Base-by-base conservation (phyloP, 2,113 vertebrate species). In the Pteropus alecto region DNA sequence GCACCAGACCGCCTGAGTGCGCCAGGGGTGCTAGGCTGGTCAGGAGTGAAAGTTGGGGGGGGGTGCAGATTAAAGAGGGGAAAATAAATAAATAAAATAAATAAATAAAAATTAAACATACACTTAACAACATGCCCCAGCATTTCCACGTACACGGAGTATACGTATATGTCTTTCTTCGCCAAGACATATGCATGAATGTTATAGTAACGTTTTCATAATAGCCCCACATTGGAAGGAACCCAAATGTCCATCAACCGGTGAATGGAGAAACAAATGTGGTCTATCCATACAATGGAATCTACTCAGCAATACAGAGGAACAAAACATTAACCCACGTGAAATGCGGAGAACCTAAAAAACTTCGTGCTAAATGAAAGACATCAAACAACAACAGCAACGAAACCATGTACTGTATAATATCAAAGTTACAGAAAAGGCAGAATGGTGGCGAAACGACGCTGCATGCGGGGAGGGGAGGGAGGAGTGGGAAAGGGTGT, bases 401-500 rank as follows among this genome's bases (percentile, higher is more conserved):
- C 43, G 21, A 85, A 24, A 60, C 5, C 3, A 30, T 7, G 24
- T n/a, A 21, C 58, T 61, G 15, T n/a, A 7, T 63, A 54, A 73
- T 51, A 12, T 41, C 67, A 33, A 28, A 56, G 43, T 67, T 48
- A 63, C 0, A 46, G 78, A 14, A 67, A 26, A 83, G 38, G 26
- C 21, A n/a, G 33, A 56, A 26, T 35, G 14, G 19, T 13, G 28
- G 43, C 56, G n/a, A 30, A 18, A 61, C 56, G 15, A 18, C 22
- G 46, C 7, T 3, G 43, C 74, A 18, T 12, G 43, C 3, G 5
- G 13, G 16, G 8, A 30, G 28, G 19, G 22, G 30, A 2, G 4
- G n/a, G 21, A 1, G 11, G 28, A 7, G 22, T 4, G 21, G 28
- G 68, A n/a, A 48, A 43, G 46, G 35, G 11, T 4, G 0, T 7